These are phyloP conservation scores for Lepetodrilus schrolli DNA, from an alignment of 2,888 invertebrate species.

Conservation along the genomic window DNA sequence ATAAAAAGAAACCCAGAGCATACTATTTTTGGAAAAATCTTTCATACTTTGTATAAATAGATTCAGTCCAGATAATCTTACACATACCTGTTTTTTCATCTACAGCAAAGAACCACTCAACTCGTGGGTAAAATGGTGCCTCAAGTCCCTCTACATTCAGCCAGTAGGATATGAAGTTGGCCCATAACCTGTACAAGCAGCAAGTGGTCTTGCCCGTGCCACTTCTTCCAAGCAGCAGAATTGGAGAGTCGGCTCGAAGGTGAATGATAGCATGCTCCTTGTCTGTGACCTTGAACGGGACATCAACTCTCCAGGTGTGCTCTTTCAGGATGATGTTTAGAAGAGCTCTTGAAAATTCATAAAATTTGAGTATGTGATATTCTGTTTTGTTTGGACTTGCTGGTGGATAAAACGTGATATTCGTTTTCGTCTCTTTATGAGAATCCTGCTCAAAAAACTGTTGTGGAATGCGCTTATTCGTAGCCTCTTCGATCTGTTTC, in stretches of 20 bases:
- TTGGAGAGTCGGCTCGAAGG: conserved; percentile 52
- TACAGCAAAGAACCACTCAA: background rate
- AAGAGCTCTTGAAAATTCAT: conserved; percentile 62
- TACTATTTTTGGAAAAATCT: too few relatives aligned
- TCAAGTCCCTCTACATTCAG: conserved; percentile 42
- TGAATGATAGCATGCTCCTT: conserved; percentile 68
- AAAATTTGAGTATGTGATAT: conserved; percentile 70
- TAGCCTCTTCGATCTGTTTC: background rate
- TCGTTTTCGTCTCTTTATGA: conserved; percentile 27
- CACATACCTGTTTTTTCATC: too few relatives aligned
- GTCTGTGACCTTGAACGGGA: conserved; percentile 69
- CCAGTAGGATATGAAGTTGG: conserved; percentile 64
- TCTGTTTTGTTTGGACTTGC: conserved; percentile 64
- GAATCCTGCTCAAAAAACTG: background rate
- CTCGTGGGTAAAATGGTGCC: background rate
- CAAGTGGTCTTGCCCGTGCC: conserved; percentile 72
- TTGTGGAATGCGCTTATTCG: background rate
- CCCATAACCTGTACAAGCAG: conserved; percentile 69
- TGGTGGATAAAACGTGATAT: conserved; percentile 55
- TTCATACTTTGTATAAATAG: too few relatives aligned
- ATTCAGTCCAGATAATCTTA: too few relatives aligned
- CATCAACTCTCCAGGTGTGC: conserved; percentile 60
- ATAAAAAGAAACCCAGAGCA: too few relatives aligned
- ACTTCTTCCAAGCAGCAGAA: conserved; percentile 69
- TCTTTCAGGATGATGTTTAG: conserved; percentile 59